Percentiles rank a stretch among this genome's conserved stretches.
These are phyloP conservation scores for Sisor rabdophorus DNA, from an alignment of 2,113 vertebrate genomes.

Conservation along the genomic window DNA sequence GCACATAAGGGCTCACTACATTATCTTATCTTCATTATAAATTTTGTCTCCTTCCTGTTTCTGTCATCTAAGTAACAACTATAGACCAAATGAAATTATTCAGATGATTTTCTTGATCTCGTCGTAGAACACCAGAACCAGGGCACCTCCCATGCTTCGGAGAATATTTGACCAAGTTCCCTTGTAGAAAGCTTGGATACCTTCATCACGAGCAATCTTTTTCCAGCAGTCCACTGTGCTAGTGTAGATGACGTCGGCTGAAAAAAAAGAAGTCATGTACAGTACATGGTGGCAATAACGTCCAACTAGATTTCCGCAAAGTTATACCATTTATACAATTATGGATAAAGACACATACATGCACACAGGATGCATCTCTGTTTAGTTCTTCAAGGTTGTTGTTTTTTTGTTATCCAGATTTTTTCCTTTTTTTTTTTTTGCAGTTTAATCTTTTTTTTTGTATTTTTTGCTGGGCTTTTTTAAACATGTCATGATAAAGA, in stretches of 20 bases:
- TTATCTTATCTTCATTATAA: background rate
- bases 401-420: too few relatives aligned
- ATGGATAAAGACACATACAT: too few relatives aligned
- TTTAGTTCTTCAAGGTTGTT: too few relatives aligned
- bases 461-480: too few relatives aligned
- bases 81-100: background rate
- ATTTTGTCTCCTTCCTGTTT: background rate
- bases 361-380: too few relatives aligned
- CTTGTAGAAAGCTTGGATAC: conserved; percentile 16
- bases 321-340: too few relatives aligned
- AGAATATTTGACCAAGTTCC: conserved; percentile 35
- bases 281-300: too few relatives aligned
- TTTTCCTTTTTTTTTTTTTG: too few relatives aligned
- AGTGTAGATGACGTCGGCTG: conserved; percentile 24
- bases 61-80: background rate
- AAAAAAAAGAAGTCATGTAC: background rate
- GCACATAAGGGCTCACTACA: background rate
- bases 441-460: too few relatives aligned
- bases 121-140: conserved; percentile 31
- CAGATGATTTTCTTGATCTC: conserved; percentile 29
- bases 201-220: conserved; percentile 29
- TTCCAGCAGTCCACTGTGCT: conserved; percentile 25
- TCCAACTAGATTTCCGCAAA: too few relatives aligned
- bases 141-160: conserved; percentile 13
- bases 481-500: too few relatives aligned